Evolutionary conservation across 2,888 invertebrate species (phyloP).

Genomic region (Amaurobius ferox): DNA sequence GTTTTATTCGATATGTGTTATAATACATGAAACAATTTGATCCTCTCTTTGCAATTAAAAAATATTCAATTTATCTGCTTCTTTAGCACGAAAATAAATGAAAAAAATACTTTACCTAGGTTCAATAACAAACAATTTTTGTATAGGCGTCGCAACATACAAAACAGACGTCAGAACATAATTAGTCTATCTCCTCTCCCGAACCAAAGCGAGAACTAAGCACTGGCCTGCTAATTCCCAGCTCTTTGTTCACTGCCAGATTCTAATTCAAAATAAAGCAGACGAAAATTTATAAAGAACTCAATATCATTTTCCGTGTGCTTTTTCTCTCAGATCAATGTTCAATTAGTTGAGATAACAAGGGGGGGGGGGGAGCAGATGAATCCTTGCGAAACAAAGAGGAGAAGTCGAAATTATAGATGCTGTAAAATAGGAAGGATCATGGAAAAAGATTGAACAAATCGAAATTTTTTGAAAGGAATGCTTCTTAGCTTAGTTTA

Average conservation of each 20-base stretch:
- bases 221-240: background rate
- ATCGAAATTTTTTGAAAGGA: background rate
- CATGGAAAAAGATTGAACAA: background rate
- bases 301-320: too few relatives aligned
- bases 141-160: too few relatives aligned
- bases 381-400: background rate
- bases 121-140: background rate
- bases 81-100: background rate
- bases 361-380: background rate
- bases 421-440: background rate
- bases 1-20: too few relatives aligned
- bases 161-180: conserved; percentile 6
- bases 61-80: background rate
- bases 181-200: background rate
- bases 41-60: conserved; percentile 2
- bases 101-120: background rate
- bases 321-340: conserved; percentile 20
- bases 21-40: background rate
- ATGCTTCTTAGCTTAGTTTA: too few relatives aligned
- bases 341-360: conserved; percentile 63
- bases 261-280: background rate
- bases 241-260: background rate
- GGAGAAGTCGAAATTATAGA: background rate
- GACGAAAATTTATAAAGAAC: background rate
- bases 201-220: background rate